A percentile compares a stretch with the other conserved stretches of the same genome.
Evolutionary conservation across 2,888 invertebrate species (phyloP).

Genomic region (Chirona hameri): DNA sequence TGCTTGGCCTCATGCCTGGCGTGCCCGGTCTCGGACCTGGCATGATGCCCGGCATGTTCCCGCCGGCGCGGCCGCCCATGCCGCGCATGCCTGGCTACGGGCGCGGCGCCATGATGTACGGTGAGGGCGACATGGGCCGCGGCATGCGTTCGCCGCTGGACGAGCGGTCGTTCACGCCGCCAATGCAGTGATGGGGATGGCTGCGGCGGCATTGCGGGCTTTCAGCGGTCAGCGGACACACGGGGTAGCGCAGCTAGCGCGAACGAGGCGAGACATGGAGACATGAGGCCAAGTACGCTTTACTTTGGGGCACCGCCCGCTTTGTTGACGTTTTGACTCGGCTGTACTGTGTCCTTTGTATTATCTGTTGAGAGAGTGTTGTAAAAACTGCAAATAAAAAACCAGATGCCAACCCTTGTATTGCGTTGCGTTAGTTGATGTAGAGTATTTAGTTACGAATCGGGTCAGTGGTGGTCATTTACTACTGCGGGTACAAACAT

Average conservation of each 20-base stretch:
- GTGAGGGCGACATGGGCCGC: not conserved
- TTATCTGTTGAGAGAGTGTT: too few species aligned
- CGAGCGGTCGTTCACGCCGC: not conserved
- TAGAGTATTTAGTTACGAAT: too few species aligned
- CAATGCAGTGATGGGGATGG: not conserved
- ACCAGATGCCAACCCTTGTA: too few species aligned
- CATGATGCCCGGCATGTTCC: not conserved
- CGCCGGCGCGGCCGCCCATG: not conserved
- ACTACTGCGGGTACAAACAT: too few species aligned
- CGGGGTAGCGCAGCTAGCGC: not conserved
- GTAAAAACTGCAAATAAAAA: too few species aligned
- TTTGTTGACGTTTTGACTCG: not conserved
- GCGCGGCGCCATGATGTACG: not conserved
- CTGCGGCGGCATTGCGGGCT: not conserved
- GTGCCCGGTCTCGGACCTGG: not conserved
- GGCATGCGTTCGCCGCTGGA: not conserved
- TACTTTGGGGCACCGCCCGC: not conserved
- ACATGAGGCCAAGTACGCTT: not conserved
- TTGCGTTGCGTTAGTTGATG: too few species aligned
- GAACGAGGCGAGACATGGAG: not conserved
- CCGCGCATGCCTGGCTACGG: not conserved
- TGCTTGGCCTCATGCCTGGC: constrained; percentile 7
- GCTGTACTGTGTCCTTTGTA: too few species aligned
- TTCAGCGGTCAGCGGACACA: not conserved
- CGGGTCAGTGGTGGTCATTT: too few species aligned